Evolutionary conservation across 2,888 invertebrate species (phyloP), one percentile per base, ranked within the genome.

Genomic region (Phalera bucephala): DNA sequence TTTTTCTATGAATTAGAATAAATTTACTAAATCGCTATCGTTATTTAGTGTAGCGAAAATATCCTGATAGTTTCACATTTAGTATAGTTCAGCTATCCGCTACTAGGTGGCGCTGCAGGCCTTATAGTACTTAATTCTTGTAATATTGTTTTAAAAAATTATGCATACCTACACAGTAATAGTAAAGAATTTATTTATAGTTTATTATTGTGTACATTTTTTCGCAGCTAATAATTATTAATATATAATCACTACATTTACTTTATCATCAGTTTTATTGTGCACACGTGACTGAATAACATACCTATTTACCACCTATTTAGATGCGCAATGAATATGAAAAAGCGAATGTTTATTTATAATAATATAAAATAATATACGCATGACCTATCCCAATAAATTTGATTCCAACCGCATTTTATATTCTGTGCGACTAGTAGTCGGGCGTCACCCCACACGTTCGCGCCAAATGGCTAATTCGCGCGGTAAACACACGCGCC

Each of bases 381-480:
- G 26, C 43, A 49, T 44, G 52, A 52, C 56, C 56, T 59, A 62
- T 50, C 45, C 29, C 51, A 58, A 59, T 42, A 17, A 33, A 45
- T 9, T 27, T 14, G 5, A 27, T 27, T 7, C 11, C 12, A 7
- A 5, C 27, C 7, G 8, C 17, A 17, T 17, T 17, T 17, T 14
- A 9, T 3, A 6, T 42, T 49, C 43, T 43, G 45, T 40, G 48
- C 46, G 53, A 54, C 58, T 49, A 40, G 58, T 56, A 62, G 64
- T 53, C 73, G 71, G 75, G 71, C 74, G 75, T 78, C 80, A 71
- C 81, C 81, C 79, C 72, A 68, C 70, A 72, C 76, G 64, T 74
- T 80, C 85, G 78, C 82, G 78, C 74, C 80, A 85, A 86, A 80
- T 80, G 78, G 82, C 82, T 86, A 87, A 88, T 88, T 88, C 84